A percentile compares a stretch with the other conserved stretches of the same genome.
phyloP scores from a whole-genome alignment of 2,113 vertebrate species.

The Xiphophorus couchianus region DNA sequence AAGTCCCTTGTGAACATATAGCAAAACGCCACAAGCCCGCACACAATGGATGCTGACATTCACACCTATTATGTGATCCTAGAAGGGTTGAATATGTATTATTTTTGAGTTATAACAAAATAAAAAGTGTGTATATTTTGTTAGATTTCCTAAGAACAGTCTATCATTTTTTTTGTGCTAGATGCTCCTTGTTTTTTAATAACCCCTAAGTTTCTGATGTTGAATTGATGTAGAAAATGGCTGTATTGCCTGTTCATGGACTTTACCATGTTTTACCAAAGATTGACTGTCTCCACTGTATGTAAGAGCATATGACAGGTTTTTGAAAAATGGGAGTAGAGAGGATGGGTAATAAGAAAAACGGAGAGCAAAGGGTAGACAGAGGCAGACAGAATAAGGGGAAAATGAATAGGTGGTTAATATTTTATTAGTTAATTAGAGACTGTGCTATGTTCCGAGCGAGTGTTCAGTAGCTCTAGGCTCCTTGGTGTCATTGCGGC shows the following conservation, averaged over 20 bases:
- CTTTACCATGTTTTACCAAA: constrained; percentile 9
- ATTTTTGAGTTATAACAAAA: not conserved
- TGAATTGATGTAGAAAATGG: constrained; percentile 10
- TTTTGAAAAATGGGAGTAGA: constrained; percentile 56
- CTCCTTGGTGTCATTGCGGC: constrained; percentile 71
- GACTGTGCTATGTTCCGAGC: constrained; percentile 66
- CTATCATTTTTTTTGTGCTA: constrained; percentile 8
- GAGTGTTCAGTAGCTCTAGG: constrained; percentile 74
- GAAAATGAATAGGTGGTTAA: constrained; percentile 77
- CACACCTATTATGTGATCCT: not conserved
- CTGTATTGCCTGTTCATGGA: constrained; percentile 3
- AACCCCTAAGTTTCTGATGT: not conserved
- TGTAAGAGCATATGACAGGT: constrained; percentile 28
- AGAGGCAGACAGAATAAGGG: constrained; percentile 61
- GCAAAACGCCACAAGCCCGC: not conserved
- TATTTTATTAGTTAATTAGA: constrained; percentile 83
- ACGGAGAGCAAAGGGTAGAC: constrained; percentile 48
- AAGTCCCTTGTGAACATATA: constrained; percentile 13
- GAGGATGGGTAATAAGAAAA: constrained; percentile 63
- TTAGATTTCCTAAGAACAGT: not conserved
- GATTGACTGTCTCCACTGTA: constrained; percentile 28
- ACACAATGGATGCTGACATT: not conserved
- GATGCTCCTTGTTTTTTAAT: constrained; percentile 24
- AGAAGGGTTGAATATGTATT: not conserved
- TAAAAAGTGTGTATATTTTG: not conserved